Conservation (phyloP, 2,888 invertebrate species). For the Pristionchus fissidentatus region DNA sequence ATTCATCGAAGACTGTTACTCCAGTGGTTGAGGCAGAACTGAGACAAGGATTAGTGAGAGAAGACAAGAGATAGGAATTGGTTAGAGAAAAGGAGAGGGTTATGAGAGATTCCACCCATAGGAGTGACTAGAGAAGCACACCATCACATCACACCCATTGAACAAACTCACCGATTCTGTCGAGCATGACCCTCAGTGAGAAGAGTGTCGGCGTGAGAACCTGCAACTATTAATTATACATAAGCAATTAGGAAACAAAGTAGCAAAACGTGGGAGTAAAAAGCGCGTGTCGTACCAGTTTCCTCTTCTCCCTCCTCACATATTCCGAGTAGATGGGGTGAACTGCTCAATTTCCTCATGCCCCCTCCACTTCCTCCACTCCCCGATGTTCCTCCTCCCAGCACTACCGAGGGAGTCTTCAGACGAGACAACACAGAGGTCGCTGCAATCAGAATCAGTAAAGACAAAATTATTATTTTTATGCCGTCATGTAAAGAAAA, state of each 20-base stretch:
- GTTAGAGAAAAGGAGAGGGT: neutral
- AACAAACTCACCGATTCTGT: constrained; percentile 25
- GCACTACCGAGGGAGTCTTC: constrained; percentile 63
- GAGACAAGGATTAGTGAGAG: constrained; percentile 1
- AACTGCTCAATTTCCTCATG: constrained; percentile 74
- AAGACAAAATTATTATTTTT: too few relatives aligned
- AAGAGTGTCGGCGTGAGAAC: neutral
- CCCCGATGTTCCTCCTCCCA: constrained; percentile 37
- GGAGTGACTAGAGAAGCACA: too few relatives aligned
- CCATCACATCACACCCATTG: too few relatives aligned
- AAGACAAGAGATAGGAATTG: constrained; percentile 28
- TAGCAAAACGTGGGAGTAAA: neutral
- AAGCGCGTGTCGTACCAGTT: constrained; percentile 35
- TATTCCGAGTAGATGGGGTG: constrained; percentile 73
- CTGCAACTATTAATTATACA: neutral
- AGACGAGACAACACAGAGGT: constrained; percentile 61
- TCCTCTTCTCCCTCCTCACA: constrained; percentile 69
- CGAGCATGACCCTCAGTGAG: constrained; percentile 25
- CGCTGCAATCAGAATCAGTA: constrained; percentile 1
- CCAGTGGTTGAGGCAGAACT: constrained; percentile 44
- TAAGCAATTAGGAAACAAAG: neutral
- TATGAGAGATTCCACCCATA: too few relatives aligned
- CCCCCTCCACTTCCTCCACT: constrained; percentile 54
- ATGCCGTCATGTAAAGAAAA: too few relatives aligned
- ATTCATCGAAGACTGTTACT: constrained; percentile 15